Conservation (phyloP, 2,113 vertebrate species). For the Delphinus delphis region DNA sequence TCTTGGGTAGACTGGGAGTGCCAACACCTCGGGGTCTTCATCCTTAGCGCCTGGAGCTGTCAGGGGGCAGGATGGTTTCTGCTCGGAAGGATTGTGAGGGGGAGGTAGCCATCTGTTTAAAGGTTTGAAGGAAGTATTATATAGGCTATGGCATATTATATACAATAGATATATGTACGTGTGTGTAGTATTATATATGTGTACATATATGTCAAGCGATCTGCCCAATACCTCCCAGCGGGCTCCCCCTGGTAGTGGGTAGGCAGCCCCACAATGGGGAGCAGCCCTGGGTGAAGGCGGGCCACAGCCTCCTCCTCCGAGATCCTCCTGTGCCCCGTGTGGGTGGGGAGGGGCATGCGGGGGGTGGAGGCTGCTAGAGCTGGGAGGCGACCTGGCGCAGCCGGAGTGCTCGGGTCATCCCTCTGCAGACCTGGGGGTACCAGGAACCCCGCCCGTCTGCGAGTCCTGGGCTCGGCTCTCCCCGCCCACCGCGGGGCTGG, state of each 20-base stretch:
- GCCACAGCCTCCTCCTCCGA: constrained; percentile 22
- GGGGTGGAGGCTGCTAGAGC: background rate
- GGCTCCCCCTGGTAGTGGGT: background rate
- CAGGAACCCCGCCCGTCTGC: background rate
- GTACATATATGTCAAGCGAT: background rate
- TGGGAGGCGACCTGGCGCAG: background rate
- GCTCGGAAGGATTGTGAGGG: background rate
- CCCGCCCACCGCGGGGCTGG: constrained; percentile 60
- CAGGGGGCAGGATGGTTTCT: background rate
- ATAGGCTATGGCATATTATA: background rate
- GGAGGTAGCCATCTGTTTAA: background rate
- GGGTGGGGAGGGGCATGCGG: background rate
- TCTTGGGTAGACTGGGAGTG: background rate
- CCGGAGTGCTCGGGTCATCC: background rate
- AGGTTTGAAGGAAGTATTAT: background rate
- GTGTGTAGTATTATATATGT: background rate
- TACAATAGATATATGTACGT: background rate
- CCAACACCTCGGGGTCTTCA: background rate
- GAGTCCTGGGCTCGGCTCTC: background rate
- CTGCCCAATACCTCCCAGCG: background rate
- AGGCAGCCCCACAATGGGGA: background rate
- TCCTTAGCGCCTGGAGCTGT: background rate
- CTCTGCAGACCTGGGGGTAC: background rate
- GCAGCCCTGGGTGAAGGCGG: background rate
- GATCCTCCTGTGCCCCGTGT: constrained; percentile 29